Percentiles rank a stretch among this genome's conserved stretches.
Evolutionary conservation across 2,113 vertebrate genomes (phyloP).

Genomic region (Platysteira castanea): DNA sequence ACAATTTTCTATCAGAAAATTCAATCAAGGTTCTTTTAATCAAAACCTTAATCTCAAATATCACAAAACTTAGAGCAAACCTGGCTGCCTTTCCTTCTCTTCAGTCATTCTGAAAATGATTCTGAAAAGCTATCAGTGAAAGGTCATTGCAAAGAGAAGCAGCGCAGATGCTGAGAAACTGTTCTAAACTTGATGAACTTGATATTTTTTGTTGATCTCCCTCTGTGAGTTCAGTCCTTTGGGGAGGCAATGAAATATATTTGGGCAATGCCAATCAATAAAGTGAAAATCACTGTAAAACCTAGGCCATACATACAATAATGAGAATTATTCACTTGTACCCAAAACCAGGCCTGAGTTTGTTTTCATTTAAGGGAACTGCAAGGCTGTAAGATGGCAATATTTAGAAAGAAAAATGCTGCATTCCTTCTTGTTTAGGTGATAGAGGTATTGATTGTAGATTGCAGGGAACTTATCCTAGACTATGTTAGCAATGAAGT

Average conservation of each 20-base stretch:
- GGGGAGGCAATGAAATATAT: constrained; percentile 43
- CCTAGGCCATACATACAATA: constrained; percentile 6
- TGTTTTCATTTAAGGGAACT: background rate
- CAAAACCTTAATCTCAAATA: constrained; percentile 68
- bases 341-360: background rate
- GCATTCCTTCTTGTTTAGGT: background rate
- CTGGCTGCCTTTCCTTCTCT: background rate
- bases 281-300: constrained; percentile 55
- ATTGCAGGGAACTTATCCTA: background rate
- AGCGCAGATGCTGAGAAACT: constrained; percentile 13
- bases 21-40: constrained; percentile 66
- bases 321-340: background rate
- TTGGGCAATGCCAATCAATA: constrained; percentile 55
- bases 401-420: background rate
- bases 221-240: constrained; percentile 48
- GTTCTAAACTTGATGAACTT: constrained; percentile 67
- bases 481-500: background rate
- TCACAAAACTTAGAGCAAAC: constrained; percentile 35
- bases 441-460: background rate
- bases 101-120: constrained; percentile 30
- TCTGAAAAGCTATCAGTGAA: constrained; percentile 9
- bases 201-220: constrained; percentile 50
- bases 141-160: constrained; percentile 1
- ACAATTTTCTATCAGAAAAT: constrained; percentile 68
- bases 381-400: background rate